phyloP scores from a whole-genome alignment of 2,888 invertebrate species.

The Drosophila suboccidentalis region DNA sequence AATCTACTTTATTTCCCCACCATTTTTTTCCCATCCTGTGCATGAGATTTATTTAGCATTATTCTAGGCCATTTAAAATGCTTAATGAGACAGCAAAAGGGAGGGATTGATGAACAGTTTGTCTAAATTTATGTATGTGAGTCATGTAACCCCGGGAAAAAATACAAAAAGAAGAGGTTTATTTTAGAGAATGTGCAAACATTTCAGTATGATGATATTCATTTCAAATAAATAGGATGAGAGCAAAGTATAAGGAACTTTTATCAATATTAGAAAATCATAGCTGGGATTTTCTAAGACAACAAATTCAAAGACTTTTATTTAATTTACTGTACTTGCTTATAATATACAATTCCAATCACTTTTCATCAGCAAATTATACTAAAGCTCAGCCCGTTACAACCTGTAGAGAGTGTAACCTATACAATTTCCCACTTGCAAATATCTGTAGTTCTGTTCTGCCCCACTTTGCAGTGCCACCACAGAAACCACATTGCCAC shows the following conservation, averaged over 20 bases:
- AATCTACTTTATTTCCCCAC: background rate
- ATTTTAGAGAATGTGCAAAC: too few species aligned
- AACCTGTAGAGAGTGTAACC: constrained; percentile 24
- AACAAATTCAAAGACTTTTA: too few species aligned
- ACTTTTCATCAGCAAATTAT: background rate
- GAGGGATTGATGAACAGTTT: background rate
- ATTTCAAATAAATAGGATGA: too few species aligned
- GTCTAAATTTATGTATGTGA: background rate
- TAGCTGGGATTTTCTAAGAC: too few species aligned
- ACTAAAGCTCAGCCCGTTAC: background rate
- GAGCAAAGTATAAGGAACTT: too few species aligned
- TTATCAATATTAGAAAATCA: too few species aligned
- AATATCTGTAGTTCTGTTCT: constrained; percentile 23
- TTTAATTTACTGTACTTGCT: background rate
- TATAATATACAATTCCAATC: background rate
- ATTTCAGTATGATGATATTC: too few species aligned
- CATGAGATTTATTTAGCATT: background rate
- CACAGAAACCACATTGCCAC: constrained; percentile 56
- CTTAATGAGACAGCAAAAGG: background rate
- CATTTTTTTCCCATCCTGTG: constrained; percentile 1
- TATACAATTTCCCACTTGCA: constrained; percentile 20
- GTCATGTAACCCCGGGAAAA: background rate
- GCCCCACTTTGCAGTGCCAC: constrained; percentile 43
- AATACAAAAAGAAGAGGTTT: background rate
- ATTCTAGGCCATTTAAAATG: background rate